Conservation (phyloP, 2,888 invertebrate genomes). For the Sicus ferrugineus region DNA sequence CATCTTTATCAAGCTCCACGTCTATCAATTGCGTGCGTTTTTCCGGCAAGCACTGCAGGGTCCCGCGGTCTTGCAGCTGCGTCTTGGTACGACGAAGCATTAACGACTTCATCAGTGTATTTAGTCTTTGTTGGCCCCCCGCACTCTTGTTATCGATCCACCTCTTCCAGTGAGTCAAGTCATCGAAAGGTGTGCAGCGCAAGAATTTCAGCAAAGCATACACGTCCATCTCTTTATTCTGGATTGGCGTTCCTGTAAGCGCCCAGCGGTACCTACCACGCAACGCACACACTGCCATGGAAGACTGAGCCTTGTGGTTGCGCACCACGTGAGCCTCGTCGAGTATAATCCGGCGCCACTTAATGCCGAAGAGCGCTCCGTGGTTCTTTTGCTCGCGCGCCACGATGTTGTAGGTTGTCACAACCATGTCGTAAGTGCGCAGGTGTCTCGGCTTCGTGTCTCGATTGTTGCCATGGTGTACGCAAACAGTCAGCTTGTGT, state of each 20-base stretch:
- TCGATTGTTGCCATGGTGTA: constrained; percentile 85
- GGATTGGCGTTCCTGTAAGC: constrained; percentile 94
- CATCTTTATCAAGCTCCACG: constrained; percentile 74
- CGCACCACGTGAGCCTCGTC: constrained; percentile 95
- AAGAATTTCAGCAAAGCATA: constrained; percentile 85
- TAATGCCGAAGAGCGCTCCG: constrained; percentile 73
- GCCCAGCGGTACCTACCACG: constrained; percentile 74
- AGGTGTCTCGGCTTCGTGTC: constrained; percentile 71
- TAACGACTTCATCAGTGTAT: constrained; percentile 82
- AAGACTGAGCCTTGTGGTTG: constrained; percentile 82
- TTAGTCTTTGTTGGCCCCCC: constrained; percentile 82
- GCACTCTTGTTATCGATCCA: constrained; percentile 88
- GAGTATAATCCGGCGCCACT: constrained; percentile 86
- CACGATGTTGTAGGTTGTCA: constrained; percentile 87
- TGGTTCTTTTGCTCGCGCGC: constrained; percentile 70
- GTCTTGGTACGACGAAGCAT: constrained; percentile 88
- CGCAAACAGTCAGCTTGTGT: constrained; percentile 70
- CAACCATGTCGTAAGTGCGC: constrained; percentile 79
- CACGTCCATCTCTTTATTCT: constrained; percentile 88
- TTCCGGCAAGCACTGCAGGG: constrained; percentile 71
- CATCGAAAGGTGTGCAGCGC: constrained; percentile 87
- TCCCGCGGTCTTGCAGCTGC: constrained; percentile 74
- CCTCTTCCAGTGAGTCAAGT: constrained; percentile 85
- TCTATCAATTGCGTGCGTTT: constrained; percentile 68
- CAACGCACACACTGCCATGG: constrained; percentile 72